Evolutionary conservation across 2,888 invertebrate genomes (phyloP), one percentile per base, ranked within the genome.

Genomic region (Drosophila falleni): DNA sequence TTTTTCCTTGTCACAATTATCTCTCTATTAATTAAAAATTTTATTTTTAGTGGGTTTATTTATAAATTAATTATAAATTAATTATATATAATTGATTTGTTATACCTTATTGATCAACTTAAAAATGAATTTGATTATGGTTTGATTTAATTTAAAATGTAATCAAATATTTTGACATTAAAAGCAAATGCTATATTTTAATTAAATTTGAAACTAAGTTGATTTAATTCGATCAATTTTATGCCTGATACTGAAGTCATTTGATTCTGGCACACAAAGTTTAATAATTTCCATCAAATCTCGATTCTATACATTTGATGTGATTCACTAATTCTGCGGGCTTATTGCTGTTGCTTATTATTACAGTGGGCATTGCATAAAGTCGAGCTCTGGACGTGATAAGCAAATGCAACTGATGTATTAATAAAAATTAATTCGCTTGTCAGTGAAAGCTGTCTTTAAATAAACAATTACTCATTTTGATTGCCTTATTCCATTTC

Each of bases 381-480:
- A 54, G 55, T 19, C 58, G 39, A 39, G 47, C 59, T 47, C 23
- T 53, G 47, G 46, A 78, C 71, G 74, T 80, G 80, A 65, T 71
- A 71, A 13, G n/a, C 56, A 54, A 55, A 44, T 56, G 51, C 66
- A 65, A 56, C 63, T 33, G 31, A 37, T 56, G 42, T 46, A 35
- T 39, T 5, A 16, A 42, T 39, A 15, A 42, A 63, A 63, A 70
- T 39, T 39, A 65, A 50, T 39, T 63, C 19, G 51, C 53, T 56
- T 39, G 29, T 29, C 53, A 44, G 74, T 62, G 74, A 74, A 74
- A 74, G 74, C 71, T 50, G 61, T 37, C 41, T 19, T 63, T 59
- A 72, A 62, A 74, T 56, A 74, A 71, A 65, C 46, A 65, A 60
- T 63, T 69, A 51, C 37, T 55, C 58, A 69, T 44, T 46, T 26